Evolutionary conservation across 2,113 vertebrate species (phyloP).

Genomic region (Hirundichthys speculiger): DNA sequence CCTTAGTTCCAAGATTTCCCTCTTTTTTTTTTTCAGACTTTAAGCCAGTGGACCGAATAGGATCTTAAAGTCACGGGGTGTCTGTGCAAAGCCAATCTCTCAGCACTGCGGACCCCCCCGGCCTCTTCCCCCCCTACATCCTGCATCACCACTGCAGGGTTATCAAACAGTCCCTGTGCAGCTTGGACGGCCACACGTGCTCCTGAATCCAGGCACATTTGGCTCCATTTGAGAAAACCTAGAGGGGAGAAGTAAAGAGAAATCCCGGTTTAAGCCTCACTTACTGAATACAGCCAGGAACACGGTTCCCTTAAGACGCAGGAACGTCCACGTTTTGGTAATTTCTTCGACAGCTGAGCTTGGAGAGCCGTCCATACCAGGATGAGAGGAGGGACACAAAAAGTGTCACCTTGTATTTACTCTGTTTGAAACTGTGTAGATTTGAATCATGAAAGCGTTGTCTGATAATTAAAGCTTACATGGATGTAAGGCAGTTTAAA

Average conservation of each 20-base stretch:
- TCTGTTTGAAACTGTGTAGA: not conserved
- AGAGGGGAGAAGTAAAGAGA: not conserved
- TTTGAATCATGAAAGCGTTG: not conserved
- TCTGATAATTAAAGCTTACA: not conserved
- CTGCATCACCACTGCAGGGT: conserved; percentile 54
- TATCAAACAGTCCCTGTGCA: conserved; percentile 52
- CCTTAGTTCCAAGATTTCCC: conserved; percentile 58
- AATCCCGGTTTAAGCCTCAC: conserved; percentile 14
- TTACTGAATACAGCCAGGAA: not conserved
- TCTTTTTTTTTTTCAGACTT: conserved; percentile 56
- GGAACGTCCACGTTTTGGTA: not conserved
- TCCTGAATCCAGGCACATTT: conserved; percentile 25
- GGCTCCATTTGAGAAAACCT: not conserved
- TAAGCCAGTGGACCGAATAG: conserved; percentile 73
- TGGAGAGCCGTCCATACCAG: not conserved
- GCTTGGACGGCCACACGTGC: conserved; percentile 33
- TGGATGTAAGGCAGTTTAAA: fast-evolving
- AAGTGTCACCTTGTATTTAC: not conserved
- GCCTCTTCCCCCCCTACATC: conserved; percentile 30
- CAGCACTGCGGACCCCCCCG: conserved; percentile 15
- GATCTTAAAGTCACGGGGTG: conserved; percentile 70
- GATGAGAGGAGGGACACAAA: not conserved
- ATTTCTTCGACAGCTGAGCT: not conserved
- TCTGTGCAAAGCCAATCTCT: conserved; percentile 71
- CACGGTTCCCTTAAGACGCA: fast-evolving